Evolutionary conservation across 1,140 invertebrate genomes (phyloP), one percentile per base, ranked within the genome.

Genomic region (Bombus sylvicola): DNA sequence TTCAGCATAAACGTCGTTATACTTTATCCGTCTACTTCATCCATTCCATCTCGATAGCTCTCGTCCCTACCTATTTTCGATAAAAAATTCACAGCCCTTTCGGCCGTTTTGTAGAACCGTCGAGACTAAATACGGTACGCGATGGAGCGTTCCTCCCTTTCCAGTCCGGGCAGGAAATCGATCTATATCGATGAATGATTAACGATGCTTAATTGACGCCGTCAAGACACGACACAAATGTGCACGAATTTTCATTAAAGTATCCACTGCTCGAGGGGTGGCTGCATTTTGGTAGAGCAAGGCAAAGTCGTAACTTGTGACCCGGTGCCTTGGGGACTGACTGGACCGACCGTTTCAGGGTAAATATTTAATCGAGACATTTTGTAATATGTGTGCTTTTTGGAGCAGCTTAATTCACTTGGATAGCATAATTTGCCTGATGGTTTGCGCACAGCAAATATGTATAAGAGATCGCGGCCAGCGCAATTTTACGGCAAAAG

Each of bases 331-430:
- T 39, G 43, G 74, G 64, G 59, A 75, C 78, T 43, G 31, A 34
- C 82, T 25, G 76, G 59, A 37, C 72, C 69, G 72, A 62, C 41
- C 90, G 86, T 90, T 90, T 88, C 41, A 72, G 62, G 82, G 86
- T 89, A 92, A 92, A 92, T 91, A 91, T 92, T 92, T 92, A 86
- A 90, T 89, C 83, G 83, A 78, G 85, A 87, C 87, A 87, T 91
- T 91, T 92, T 87, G 88, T 91, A 88, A 88, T 88, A 85, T 76
- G 79, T 86, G 88, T 87, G 87, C 86, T 83, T 89, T 92, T 88
- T 76, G 78, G 78, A 87, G 80, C 75, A 64, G 68, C 87, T 86
- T 88, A 78, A 88, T 89, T 81, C 83, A 79, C 47, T 53, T 57
- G 76, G 83, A 77, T 62, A 75, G 39, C 53, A 73, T 84, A 88